phyloP scores from a whole-genome alignment of 2,888 invertebrate species.

The Habrosyne pyritoides region DNA sequence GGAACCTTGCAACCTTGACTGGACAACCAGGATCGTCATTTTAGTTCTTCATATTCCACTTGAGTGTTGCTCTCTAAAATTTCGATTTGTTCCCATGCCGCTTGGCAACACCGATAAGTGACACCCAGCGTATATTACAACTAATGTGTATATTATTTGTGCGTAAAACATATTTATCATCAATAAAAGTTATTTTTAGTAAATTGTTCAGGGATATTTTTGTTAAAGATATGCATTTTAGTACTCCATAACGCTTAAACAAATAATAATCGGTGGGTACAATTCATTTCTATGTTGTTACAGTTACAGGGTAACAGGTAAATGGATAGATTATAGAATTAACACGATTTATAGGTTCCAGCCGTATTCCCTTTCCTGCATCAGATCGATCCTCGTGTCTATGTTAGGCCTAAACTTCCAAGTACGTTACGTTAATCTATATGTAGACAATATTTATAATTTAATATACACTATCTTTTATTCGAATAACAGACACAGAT shows the following conservation, averaged over 20 bases:
- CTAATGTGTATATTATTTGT: not conserved
- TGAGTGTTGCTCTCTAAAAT: not conserved
- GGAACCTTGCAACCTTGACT: too few relatives aligned
- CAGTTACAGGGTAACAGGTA: not conserved
- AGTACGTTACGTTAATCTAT: not conserved
- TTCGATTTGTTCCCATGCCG: too few relatives aligned
- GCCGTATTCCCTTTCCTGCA: too few relatives aligned
- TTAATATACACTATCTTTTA: not conserved
- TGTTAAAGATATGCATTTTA: constrained; percentile 18
- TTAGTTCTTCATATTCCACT: not conserved
- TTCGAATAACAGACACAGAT: not conserved
- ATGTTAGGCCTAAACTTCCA: not conserved
- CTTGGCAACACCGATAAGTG: too few relatives aligned
- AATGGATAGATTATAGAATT: too few relatives aligned
- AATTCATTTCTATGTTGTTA: not conserved
- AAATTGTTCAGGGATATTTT: constrained; percentile 1
- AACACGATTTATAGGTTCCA: too few relatives aligned
- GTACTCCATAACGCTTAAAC: not conserved
- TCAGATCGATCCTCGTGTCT: not conserved
- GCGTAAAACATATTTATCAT: not conserved
- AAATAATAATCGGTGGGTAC: not conserved
- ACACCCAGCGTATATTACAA: too few relatives aligned
- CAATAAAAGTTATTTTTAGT: not conserved
- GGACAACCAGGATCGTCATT: too few relatives aligned
- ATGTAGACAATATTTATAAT: not conserved